Conservation (phyloP, 2,113 vertebrate genomes). For the Tragulus kanchil region DNA sequence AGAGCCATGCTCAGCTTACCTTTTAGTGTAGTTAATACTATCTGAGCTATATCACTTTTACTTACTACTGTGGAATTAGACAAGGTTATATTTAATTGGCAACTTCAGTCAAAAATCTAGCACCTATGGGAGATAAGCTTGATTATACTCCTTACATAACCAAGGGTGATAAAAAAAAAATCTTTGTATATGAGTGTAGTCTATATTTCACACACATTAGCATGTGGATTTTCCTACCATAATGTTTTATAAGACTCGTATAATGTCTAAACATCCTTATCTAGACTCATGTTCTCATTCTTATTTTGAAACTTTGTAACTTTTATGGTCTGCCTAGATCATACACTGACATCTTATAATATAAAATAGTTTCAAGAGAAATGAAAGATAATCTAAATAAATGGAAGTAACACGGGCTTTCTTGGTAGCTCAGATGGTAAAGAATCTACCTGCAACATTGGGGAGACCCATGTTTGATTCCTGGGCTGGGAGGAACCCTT, state of each 20-base stretch:
- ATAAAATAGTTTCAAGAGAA: neutral
- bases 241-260: neutral
- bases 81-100: neutral
- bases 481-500: too few species aligned
- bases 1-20: neutral
- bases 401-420: neutral
- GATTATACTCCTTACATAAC: neutral
- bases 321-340: neutral
- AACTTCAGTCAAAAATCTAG: neutral
- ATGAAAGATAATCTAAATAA: neutral
- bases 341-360: neutral
- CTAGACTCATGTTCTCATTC: neutral
- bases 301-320: neutral
- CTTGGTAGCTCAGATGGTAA: too few species aligned
- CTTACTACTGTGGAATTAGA: neutral
- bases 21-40: neutral
- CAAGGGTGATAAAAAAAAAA: neutral
- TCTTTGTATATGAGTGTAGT: neutral
- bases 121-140: neutral
- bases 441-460: too few species aligned
- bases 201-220: neutral
- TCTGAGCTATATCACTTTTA: neutral
- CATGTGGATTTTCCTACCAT: neutral
- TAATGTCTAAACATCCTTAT: neutral
- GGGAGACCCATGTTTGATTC: too few species aligned